These are phyloP conservation scores for Argynnis bischoffii DNA, from an alignment of 2,888 invertebrate genomes.

Conservation along the genomic window DNA sequence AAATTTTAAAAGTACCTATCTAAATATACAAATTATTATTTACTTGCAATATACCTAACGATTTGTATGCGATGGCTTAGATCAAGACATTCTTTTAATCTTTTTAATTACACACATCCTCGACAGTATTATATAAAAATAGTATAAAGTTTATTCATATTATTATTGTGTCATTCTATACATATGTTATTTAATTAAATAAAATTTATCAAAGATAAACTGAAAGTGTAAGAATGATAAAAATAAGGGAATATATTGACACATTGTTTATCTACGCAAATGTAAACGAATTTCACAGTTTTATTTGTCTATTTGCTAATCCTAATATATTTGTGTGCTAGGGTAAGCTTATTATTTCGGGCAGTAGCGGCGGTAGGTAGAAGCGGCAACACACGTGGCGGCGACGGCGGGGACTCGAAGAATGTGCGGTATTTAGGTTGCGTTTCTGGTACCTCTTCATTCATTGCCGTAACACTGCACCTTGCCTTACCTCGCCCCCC, in stretches of 20 bases:
- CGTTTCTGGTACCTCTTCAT: slow-evolving; percentile 80
- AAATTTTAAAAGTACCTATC: background rate
- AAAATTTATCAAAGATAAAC: background rate
- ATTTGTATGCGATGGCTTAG: no score
- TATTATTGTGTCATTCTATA: no score
- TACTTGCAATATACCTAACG: no score
- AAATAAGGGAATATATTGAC: slow-evolving; percentile 1
- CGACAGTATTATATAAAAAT: no score
- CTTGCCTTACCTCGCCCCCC: slow-evolving; percentile 49
- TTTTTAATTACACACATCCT: no score
- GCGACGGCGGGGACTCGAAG: slow-evolving; percentile 65
- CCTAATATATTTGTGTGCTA: slow-evolving; percentile 35
- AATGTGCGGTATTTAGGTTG: slow-evolving; percentile 81
- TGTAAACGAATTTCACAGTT: slow-evolving; percentile 19
- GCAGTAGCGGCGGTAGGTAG: slow-evolving; percentile 69
- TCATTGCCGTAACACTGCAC: slow-evolving; percentile 78
- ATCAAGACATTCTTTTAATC: no score
- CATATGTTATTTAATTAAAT: no score
- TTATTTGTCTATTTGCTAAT: slow-evolving; percentile 33
- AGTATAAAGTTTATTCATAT: no score
- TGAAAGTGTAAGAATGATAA: background rate
- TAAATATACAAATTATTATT: background rate
- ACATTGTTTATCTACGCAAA: background rate
- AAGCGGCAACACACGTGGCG: slow-evolving; percentile 72
- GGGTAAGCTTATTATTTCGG: slow-evolving; percentile 43